Percentiles rank a stretch among this genome's conserved stretches.
Conservation (phyloP, 2,888 invertebrate species). For the Furcula furcula region DNA sequence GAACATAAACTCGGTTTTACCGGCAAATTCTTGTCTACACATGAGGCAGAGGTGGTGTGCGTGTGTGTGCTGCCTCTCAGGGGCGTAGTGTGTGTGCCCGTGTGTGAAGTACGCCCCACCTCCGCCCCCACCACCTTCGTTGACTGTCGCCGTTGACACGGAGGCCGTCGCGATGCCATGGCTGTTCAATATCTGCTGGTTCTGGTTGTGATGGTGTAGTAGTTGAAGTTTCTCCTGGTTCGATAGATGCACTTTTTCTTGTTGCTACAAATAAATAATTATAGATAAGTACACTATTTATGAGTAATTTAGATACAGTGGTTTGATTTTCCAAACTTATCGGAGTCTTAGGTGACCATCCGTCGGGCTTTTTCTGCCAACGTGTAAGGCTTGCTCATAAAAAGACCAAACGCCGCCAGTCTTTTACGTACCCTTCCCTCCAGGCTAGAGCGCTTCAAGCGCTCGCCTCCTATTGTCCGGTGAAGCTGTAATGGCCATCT, state of each 20-base stretch:
- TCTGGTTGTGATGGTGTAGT: conserved; percentile 75
- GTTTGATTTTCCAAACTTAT: no score
- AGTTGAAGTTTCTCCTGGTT: conserved; percentile 75
- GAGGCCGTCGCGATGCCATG: conserved; percentile 70
- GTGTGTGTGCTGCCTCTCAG: conserved; percentile 70
- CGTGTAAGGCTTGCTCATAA: no score
- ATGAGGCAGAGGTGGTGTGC: conserved; percentile 83
- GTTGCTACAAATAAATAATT: conserved; percentile 64
- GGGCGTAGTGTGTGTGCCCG: conserved; percentile 72
- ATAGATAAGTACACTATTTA: no score
- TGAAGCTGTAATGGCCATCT: no score
- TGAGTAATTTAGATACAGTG: no score
- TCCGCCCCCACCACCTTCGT: conserved; percentile 52
- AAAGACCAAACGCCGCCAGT: no score
- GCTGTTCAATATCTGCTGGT: conserved; percentile 73
- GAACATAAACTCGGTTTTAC: conserved; percentile 86
- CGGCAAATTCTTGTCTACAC: conserved; percentile 85
- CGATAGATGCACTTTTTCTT: conserved; percentile 74
- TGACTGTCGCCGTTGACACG: conserved; percentile 70
- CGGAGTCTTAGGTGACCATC: no score
- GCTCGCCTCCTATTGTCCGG: no score
- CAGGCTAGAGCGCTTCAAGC: no score
- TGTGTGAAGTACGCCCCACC: conserved; percentile 71
- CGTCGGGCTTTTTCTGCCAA: no score
- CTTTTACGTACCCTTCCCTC: no score